phyloP scores from a whole-genome alignment of 2,888 invertebrate species.

The Thelaira solivaga region DNA sequence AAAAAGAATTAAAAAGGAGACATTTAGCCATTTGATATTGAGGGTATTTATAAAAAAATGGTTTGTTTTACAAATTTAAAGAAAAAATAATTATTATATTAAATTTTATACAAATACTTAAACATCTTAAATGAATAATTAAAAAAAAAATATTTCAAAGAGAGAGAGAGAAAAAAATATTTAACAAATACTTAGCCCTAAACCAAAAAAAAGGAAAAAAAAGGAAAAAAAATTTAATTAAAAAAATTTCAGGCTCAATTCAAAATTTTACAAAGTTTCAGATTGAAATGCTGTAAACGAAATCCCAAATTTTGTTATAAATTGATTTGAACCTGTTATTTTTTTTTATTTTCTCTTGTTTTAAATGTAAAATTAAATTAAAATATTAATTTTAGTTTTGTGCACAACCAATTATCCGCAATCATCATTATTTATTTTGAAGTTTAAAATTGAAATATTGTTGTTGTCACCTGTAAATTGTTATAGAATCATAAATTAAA shows the following conservation, averaged over 20 bases:
- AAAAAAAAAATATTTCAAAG: background rate
- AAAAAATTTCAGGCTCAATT: constrained; percentile 68
- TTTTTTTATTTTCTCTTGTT: constrained; percentile 14
- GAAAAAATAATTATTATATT: constrained; percentile 5
- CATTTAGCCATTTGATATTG: constrained; percentile 16
- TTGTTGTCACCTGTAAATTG: constrained; percentile 42
- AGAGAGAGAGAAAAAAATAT: constrained; percentile 5
- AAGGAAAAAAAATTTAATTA: background rate
- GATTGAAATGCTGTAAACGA: background rate
- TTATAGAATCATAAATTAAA: constrained; percentile 4
- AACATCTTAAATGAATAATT: constrained; percentile 25
- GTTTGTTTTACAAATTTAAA: background rate
- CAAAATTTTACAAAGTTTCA: constrained; percentile 64
- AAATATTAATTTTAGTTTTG: too few species aligned
- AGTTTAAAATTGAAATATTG: constrained; percentile 13
- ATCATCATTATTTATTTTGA: constrained; percentile 71
- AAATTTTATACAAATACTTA: constrained; percentile 36
- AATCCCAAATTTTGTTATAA: constrained; percentile 24
- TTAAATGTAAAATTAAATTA: constrained; percentile 41
- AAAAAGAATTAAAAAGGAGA: background rate
- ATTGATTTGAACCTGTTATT: constrained; percentile 64
- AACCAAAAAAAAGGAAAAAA: too few species aligned
- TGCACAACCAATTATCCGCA: constrained; percentile 77
- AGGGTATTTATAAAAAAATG: constrained; percentile 23
- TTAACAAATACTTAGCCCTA: constrained; percentile 38